Conservation (phyloP, 2,888 invertebrate species). For the Platycheirus rosarum region DNA sequence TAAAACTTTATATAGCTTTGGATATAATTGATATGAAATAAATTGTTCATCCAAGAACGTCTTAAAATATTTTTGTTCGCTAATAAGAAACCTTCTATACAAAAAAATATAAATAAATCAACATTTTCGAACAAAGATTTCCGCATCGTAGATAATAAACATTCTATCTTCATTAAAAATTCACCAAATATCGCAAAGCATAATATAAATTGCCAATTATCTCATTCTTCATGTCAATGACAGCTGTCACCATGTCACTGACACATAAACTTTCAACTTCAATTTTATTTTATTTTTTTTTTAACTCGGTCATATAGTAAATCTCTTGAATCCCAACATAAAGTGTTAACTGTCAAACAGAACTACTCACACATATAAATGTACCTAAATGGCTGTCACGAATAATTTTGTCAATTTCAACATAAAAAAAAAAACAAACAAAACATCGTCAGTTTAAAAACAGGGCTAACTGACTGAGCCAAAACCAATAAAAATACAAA, state of each 20-base stretch:
- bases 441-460: not conserved
- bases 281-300: not conserved
- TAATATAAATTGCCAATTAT: not conserved
- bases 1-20: too few relatives aligned
- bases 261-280: not conserved
- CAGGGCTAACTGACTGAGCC: too few relatives aligned
- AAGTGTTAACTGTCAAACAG: conserved; percentile 18
- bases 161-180: too few relatives aligned
- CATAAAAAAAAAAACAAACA: not conserved
- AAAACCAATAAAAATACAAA: not conserved
- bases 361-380: not conserved
- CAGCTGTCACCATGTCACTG: conserved; percentile 5
- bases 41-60: too few relatives aligned
- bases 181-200: too few relatives aligned
- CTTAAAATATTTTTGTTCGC: too few relatives aligned
- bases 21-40: too few relatives aligned
- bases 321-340: conserved; percentile 5
- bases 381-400: conserved; percentile 18
- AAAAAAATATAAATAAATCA: too few relatives aligned
- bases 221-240: not conserved
- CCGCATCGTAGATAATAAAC: too few relatives aligned
- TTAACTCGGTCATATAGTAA: not conserved
- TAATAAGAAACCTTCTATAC: too few relatives aligned
- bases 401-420: conserved; percentile 25
- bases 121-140: too few relatives aligned